Evolutionary conservation across 2,888 invertebrate genomes (phyloP).

Genomic region (Lasioglossum morio): DNA sequence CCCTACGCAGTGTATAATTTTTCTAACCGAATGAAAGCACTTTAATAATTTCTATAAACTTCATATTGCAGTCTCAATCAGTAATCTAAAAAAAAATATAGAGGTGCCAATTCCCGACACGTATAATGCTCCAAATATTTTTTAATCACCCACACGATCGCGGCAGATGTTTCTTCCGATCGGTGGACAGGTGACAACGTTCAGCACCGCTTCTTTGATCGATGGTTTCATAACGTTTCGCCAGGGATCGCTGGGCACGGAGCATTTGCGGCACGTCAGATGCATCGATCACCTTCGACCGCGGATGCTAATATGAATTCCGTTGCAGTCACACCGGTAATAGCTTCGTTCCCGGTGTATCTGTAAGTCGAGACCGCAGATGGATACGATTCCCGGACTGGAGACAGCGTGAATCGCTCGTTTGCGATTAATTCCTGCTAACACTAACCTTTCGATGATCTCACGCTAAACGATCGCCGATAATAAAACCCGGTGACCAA

Average conservation of each 20-base stretch:
- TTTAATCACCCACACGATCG: neutral
- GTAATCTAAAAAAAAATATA: neutral
- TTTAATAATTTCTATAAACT: neutral
- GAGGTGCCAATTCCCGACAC: neutral
- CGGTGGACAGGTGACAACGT: neutral
- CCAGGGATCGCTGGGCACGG: neutral
- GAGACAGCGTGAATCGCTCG: slow-evolving; percentile 33
- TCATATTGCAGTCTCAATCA: neutral
- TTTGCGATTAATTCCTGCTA: slow-evolving; percentile 1
- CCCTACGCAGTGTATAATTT: neutral
- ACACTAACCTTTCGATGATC: neutral
- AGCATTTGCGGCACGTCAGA: slow-evolving; percentile 35
- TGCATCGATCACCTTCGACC: slow-evolving; percentile 43
- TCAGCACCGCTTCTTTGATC: neutral
- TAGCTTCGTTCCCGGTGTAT: slow-evolving; percentile 38
- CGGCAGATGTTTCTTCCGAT: slow-evolving; percentile 1
- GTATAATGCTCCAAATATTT: neutral
- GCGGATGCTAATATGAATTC: slow-evolving; percentile 50
- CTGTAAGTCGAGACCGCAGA: slow-evolving; percentile 46
- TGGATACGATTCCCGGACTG: slow-evolving; percentile 32
- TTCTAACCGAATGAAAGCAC: neutral
- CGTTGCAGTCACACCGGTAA: slow-evolving; percentile 33
- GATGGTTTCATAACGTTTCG: slow-evolving; percentile 11
- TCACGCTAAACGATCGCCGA: neutral
- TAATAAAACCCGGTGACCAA: neutral